A percentile compares a stretch with the other conserved stretches of the same genome.
Conservation (phyloP, 2,888 invertebrate genomes). For the Hipparchia sbordonii region DNA sequence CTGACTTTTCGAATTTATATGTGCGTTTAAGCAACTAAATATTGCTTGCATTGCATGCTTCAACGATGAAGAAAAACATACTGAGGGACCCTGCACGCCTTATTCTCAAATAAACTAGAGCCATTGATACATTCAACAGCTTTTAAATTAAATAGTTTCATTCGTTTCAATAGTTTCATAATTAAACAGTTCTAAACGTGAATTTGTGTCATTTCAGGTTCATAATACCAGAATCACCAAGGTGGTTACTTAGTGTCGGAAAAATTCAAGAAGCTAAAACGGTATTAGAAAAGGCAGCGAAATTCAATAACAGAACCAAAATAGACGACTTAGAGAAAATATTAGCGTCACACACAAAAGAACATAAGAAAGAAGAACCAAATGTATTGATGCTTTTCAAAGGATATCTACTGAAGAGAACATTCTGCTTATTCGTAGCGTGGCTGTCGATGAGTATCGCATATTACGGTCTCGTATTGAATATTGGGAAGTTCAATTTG, state of each 20-base stretch:
- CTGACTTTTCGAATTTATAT: too few species aligned
- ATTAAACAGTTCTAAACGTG: neutral
- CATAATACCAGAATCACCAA: slow-evolving; percentile 90
- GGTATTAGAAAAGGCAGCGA: slow-evolving; percentile 85
- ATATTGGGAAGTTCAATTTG: slow-evolving; percentile 87
- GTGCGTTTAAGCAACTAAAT: too few species aligned
- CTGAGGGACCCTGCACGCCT: too few species aligned
- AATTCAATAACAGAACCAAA: slow-evolving; percentile 84
- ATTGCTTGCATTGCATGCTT: too few species aligned
- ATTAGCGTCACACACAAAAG: slow-evolving; percentile 78
- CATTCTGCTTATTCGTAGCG: slow-evolving; percentile 86
- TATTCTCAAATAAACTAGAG: neutral
- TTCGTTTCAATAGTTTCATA: too few species aligned
- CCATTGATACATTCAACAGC: neutral
- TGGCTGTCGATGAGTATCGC: slow-evolving; percentile 91
- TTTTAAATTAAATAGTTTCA: too few species aligned
- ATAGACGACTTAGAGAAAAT: slow-evolving; percentile 87
- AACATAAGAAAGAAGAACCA: slow-evolving; percentile 72
- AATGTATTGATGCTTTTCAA: slow-evolving; percentile 86
- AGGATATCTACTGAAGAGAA: slow-evolving; percentile 85
- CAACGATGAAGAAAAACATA: too few species aligned
- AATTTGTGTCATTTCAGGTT: slow-evolving; percentile 81
- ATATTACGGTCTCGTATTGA: slow-evolving; percentile 90
- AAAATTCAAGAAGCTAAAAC: slow-evolving; percentile 86
- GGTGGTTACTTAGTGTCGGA: slow-evolving; percentile 89